Conservation (phyloP, 2,113 vertebrate species). For the Microcebus ravelobensis region DNA sequence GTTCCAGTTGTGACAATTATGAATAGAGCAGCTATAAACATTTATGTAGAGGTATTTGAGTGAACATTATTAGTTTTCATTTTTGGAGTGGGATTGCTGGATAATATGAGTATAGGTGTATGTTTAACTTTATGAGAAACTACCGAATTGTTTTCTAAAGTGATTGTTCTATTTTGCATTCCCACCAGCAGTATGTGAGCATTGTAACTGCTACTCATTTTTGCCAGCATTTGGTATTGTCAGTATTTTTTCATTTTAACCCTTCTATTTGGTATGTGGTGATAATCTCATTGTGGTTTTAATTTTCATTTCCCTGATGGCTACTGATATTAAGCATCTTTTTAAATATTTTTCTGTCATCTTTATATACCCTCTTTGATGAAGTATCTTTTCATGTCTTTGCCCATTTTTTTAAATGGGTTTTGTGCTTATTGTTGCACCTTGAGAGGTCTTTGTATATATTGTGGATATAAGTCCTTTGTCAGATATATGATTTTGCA, state of each 20-base stretch:
- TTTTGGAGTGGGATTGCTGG: background rate
- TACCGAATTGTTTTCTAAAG: background rate
- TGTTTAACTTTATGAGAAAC: constrained; percentile 38
- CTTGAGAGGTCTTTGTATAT: background rate
- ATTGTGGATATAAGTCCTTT: background rate
- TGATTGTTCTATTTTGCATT: background rate
- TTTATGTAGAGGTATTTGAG: background rate
- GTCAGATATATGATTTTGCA: background rate
- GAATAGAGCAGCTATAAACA: background rate
- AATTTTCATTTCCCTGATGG: constrained; percentile 24
- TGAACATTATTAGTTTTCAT: background rate
- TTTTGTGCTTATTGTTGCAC: background rate
- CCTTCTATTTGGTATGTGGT: background rate
- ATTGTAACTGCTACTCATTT: background rate
- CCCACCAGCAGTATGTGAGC: background rate
- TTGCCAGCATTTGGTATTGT: constrained; percentile 13
- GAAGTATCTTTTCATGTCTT: background rate
- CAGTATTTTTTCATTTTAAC: background rate
- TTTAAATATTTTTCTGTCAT: background rate
- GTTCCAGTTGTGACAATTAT: background rate
- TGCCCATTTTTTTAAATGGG: background rate
- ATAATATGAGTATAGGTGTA: background rate
- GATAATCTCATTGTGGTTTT: background rate
- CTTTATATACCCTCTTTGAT: background rate
- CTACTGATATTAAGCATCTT: background rate